phyloP scores from a whole-genome alignment of 2,888 invertebrate genomes.

The Dryococelus australis region DNA sequence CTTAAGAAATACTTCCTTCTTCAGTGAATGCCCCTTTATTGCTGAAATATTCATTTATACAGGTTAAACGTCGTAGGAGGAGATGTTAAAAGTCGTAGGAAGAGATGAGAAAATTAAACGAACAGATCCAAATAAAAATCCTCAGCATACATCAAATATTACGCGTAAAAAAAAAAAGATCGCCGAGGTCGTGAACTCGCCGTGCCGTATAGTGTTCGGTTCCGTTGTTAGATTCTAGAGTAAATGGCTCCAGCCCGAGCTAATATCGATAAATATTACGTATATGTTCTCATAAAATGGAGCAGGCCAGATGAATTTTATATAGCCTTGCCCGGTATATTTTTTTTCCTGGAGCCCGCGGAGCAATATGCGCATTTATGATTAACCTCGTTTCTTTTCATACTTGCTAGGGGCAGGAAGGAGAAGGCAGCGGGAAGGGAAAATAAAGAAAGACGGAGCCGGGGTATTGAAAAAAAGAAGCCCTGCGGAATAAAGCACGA shows the following conservation, averaged over 20 bases:
- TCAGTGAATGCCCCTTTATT: too few species aligned
- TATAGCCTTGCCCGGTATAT: background rate
- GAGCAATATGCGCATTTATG: slow-evolving; percentile 10
- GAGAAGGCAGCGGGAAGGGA: background rate
- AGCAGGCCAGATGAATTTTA: slow-evolving; percentile 16
- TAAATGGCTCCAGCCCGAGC: background rate
- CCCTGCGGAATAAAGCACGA: background rate
- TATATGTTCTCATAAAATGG: slow-evolving; percentile 3
- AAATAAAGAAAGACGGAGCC: background rate
- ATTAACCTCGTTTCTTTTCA: slow-evolving; percentile 10
- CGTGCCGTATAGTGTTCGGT: background rate
- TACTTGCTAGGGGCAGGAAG: background rate
- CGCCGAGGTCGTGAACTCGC: background rate
- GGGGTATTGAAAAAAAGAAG: background rate
- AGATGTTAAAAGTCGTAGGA: too few species aligned
- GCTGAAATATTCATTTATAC: too few species aligned
- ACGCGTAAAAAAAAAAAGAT: background rate
- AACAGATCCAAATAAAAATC: background rate
- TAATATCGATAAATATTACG: slow-evolving; percentile 16
- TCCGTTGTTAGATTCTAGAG: background rate
- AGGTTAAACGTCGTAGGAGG: too few species aligned
- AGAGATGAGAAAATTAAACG: too few species aligned
- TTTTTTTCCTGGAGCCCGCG: background rate
- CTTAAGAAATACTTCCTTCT: too few species aligned
- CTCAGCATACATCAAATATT: background rate